Conservation (phyloP, 1,140 invertebrate genomes). For the Calliopsis andreniformis region DNA sequence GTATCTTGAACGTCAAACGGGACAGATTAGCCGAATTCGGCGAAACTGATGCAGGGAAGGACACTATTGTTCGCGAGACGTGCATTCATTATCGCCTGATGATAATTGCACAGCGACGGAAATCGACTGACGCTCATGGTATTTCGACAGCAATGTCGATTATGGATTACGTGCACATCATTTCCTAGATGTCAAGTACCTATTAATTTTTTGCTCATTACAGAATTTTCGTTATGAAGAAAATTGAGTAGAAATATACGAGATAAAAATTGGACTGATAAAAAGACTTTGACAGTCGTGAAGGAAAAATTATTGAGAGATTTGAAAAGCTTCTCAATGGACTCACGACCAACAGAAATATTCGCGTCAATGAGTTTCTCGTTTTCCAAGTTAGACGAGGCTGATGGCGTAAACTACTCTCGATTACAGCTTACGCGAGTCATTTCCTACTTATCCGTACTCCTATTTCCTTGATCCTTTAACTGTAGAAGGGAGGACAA, state of each 20-base stretch:
- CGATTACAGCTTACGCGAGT: not conserved
- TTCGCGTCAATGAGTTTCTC: no score
- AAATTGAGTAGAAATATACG: no score
- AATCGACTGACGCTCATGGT: not conserved
- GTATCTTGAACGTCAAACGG: constrained; percentile 43
- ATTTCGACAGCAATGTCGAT: no score
- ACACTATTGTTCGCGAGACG: not conserved
- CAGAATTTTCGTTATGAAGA: no score
- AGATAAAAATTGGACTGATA: no score
- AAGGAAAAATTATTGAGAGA: no score
- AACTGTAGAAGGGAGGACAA: not conserved
- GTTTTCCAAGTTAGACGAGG: not conserved
- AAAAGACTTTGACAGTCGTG: no score
- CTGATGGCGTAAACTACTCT: not conserved
- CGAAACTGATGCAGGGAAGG: not conserved
- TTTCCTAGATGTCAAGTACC: no score
- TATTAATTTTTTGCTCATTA: no score
- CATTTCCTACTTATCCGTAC: not conserved
- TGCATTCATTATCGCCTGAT: constrained; percentile 15
- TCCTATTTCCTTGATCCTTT: not conserved
- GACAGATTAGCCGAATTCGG: constrained; percentile 17
- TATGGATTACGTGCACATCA: no score
- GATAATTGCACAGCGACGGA: not conserved
- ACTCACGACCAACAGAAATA: no score
- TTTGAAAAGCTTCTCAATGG: no score